phyloP scores from a whole-genome alignment of 2,888 invertebrate genomes.

The Macropis europaea region DNA sequence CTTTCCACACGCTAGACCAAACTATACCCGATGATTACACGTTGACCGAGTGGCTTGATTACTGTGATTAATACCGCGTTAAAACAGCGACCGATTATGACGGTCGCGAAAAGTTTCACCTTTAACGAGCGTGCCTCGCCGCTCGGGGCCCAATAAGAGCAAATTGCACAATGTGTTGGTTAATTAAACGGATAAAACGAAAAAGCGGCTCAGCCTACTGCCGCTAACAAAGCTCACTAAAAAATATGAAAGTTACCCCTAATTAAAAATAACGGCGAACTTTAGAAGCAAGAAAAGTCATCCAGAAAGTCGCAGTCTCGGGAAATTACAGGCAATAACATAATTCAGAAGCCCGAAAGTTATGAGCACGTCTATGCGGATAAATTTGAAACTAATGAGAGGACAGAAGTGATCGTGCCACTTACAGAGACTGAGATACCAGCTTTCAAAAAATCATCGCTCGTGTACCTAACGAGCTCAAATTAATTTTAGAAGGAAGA shows the following conservation, averaged over 20 bases:
- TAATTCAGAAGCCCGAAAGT: too few species aligned
- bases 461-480: too few species aligned
- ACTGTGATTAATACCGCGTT: constrained; percentile 31
- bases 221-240: constrained; percentile 8
- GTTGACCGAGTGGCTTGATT: background rate
- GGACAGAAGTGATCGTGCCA: too few species aligned
- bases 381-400: too few species aligned
- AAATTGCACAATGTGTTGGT: background rate
- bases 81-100: constrained; percentile 13
- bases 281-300: too few species aligned
- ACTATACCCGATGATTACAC: background rate
- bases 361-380: too few species aligned
- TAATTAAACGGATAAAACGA: background rate
- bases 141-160: background rate
- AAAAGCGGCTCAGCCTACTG: background rate
- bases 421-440: too few species aligned
- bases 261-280: too few species aligned
- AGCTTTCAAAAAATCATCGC: too few species aligned
- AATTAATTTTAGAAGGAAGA: too few species aligned
- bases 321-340: too few species aligned
- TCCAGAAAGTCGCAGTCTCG: too few species aligned
- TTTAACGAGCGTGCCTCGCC: constrained; percentile 8
- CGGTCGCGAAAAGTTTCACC: constrained; percentile 7
- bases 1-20: background rate
- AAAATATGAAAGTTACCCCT: background rate